Evolutionary conservation across 1,140 invertebrate genomes (phyloP).

Genomic region (Antheraea mylitta): DNA sequence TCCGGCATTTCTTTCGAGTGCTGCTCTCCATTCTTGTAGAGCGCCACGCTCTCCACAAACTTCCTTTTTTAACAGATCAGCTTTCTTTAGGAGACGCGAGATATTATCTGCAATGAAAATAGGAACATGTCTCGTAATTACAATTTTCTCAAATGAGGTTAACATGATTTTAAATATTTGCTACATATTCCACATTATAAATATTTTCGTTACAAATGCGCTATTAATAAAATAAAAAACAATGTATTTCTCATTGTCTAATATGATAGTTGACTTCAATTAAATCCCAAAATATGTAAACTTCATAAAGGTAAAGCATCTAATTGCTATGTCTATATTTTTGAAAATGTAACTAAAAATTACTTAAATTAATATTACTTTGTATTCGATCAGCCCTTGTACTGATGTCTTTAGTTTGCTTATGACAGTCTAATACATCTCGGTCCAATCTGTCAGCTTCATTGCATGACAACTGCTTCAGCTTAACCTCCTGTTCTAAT

Average conservation of each 20-base stretch:
- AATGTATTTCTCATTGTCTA: too few species aligned
- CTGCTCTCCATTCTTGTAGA: conserved; percentile 81
- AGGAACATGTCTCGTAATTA: background rate
- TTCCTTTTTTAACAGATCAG: conserved; percentile 79
- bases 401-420: conserved; percentile 72
- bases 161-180: too few species aligned
- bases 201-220: too few species aligned
- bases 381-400: conserved; percentile 67
- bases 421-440: conserved; percentile 76
- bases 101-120: conserved; percentile 61
- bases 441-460: conserved; percentile 74
- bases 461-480: conserved; percentile 73
- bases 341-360: background rate
- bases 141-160: too few species aligned
- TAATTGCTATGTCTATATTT: background rate
- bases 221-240: too few species aligned
- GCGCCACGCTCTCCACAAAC: conserved; percentile 82
- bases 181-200: too few species aligned
- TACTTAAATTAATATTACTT: conserved; percentile 38
- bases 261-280: too few species aligned
- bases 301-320: background rate
- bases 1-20: conserved; percentile 80
- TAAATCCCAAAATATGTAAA: background rate
- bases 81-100: conserved; percentile 73
- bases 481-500: conserved; percentile 81